Evolutionary conservation across 1,140 invertebrate species (phyloP).

Genomic region (Sitophilus oryzae): DNA sequence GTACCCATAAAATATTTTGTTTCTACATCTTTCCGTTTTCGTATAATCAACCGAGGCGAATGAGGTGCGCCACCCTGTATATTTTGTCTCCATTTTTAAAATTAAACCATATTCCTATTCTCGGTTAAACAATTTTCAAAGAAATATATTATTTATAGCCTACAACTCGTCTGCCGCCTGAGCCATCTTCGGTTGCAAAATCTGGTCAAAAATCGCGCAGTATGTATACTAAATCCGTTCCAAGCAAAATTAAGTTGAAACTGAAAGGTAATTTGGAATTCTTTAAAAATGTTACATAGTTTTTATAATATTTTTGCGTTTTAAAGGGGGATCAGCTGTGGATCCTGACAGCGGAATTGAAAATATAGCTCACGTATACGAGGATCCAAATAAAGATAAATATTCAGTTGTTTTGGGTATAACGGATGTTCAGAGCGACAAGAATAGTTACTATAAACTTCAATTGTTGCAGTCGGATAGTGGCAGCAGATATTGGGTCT

Average conservation of each 20-base stretch:
- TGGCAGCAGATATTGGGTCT: conserved; percentile 50
- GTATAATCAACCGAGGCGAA: no score
- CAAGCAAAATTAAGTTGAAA: conserved; percentile 66
- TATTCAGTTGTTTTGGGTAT: conserved; percentile 75
- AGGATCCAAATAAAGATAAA: conserved; percentile 54
- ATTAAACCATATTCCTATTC: neutral
- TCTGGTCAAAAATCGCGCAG: conserved; percentile 58
- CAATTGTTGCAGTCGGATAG: conserved; percentile 80
- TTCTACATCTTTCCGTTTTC: no score
- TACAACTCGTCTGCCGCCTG: conserved; percentile 50
- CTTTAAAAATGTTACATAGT: neutral
- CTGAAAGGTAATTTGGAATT: conserved; percentile 56
- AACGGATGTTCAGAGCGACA: conserved; percentile 79
- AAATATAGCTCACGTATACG: conserved; percentile 75
- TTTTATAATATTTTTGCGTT: neutral
- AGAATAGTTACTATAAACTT: conserved; percentile 94
- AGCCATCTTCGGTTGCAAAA: conserved; percentile 46
- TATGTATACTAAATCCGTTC: conserved; percentile 58
- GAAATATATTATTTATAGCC: conserved; percentile 50
- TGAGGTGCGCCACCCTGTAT: no score
- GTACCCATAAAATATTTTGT: no score
- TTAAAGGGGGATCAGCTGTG: conserved; percentile 66
- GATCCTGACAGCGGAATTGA: conserved; percentile 84
- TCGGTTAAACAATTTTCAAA: neutral
- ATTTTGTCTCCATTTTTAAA: no score